Evolutionary conservation across 2,113 vertebrate genomes (phyloP).

Genomic region (Dascyllus trimaculatus): DNA sequence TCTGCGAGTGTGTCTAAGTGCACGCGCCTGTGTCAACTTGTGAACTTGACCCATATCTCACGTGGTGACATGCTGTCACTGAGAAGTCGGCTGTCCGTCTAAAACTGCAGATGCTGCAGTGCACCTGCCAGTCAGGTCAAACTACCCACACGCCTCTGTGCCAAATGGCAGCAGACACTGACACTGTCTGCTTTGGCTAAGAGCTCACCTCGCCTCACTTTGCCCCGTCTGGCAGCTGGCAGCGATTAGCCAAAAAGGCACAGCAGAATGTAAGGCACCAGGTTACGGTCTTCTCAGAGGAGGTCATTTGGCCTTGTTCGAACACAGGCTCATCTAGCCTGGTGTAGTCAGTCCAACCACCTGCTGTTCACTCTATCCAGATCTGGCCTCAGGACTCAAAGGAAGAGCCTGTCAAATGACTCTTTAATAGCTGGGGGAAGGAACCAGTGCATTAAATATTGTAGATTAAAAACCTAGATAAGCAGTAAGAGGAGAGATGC

Average conservation of each 20-base stretch:
- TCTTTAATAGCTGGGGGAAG: not conserved
- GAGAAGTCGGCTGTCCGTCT: constrained; percentile 45
- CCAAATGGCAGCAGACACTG: constrained; percentile 54
- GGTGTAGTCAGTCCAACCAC: constrained; percentile 26
- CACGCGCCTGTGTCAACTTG: constrained; percentile 48
- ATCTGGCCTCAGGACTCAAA: constrained; percentile 7
- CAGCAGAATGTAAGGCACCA: constrained; percentile 48
- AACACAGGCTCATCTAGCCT: constrained; percentile 34
- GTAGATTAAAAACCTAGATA: not conserved
- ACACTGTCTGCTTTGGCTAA: constrained; percentile 66
- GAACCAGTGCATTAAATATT: not conserved
- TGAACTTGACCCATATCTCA: constrained; percentile 62
- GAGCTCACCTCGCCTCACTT: constrained; percentile 33
- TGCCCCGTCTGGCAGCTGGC: constrained; percentile 52
- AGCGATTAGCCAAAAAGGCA: constrained; percentile 50
- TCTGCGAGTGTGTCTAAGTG: constrained; percentile 11
- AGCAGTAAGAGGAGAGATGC: not conserved
- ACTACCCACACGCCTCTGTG: constrained; percentile 56
- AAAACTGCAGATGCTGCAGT: constrained; percentile 69
- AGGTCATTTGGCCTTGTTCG: constrained; percentile 27
- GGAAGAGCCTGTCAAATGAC: not conserved
- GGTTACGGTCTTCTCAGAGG: constrained; percentile 42
- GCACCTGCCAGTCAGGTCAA: constrained; percentile 68
- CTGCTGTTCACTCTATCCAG: constrained; percentile 46
- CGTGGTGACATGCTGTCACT: constrained; percentile 56